Conservation (phyloP, 2,797 vertebrate genomes). For the Amazonetta brasiliensis region DNA sequence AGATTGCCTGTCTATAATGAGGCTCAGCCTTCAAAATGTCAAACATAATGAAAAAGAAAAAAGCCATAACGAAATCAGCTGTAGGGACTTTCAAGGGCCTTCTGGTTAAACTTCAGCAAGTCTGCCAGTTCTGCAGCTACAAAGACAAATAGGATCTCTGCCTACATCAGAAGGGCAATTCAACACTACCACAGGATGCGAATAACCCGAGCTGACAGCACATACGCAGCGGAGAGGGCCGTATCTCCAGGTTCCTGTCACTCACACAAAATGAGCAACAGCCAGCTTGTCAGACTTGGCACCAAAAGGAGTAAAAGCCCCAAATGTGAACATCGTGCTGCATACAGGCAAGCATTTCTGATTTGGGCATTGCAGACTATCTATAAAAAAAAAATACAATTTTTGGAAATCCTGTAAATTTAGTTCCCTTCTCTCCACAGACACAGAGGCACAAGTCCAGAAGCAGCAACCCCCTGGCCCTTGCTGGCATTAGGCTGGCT, state of each 20-base stretch:
- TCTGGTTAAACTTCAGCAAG: not conserved
- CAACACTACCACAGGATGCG: not conserved
- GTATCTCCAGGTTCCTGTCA: not conserved
- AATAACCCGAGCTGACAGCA: not conserved
- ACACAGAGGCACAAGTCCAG: not conserved
- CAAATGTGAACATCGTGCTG: not conserved
- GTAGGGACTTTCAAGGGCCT: not conserved
- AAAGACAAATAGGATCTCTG: not conserved
- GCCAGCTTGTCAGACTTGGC: not conserved
- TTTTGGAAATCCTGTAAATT: not conserved
- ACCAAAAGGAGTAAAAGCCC: not conserved
- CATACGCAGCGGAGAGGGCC: accelerated
- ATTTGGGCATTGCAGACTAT: not conserved
- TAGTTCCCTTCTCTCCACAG: not conserved
- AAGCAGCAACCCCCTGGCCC: not conserved
- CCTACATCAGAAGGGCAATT: not conserved
- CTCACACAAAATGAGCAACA: not conserved
- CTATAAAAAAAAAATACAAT: no score
- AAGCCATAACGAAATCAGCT: not conserved
- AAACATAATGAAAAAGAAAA: slow-evolving; percentile 42
- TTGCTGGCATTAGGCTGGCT: not conserved
- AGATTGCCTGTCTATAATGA: slow-evolving; percentile 5
- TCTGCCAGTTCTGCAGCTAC: not conserved
- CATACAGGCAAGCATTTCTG: not conserved
- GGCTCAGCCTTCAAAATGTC: slow-evolving; percentile 52